These are phyloP conservation scores for Hedya salicella DNA, from an alignment of 2,888 invertebrate genomes.

Conservation along the genomic window DNA sequence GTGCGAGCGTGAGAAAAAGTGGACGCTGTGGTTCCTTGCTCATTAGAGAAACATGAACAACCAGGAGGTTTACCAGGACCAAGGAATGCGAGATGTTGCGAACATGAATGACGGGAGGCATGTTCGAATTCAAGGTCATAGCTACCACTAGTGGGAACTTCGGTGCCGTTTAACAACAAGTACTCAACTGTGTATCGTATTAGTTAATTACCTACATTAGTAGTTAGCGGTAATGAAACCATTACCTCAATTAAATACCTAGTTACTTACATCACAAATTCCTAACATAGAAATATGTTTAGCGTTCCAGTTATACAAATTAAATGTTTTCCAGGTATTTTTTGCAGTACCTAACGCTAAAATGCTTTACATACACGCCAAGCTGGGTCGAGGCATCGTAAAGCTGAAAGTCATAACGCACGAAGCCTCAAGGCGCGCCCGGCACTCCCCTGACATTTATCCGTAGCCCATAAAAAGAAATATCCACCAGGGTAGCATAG, in stretches of 20 bases:
- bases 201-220: too few relatives aligned
- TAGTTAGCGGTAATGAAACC: too few relatives aligned
- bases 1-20: constrained; percentile 82
- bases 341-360: background rate
- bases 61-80: constrained; percentile 49
- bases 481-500: constrained; percentile 78
- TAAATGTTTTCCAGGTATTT: background rate
- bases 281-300: too few relatives aligned
- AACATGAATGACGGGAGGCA: constrained; percentile 22
- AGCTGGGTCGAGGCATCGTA: constrained; percentile 48
- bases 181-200: too few relatives aligned
- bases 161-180: too few relatives aligned
- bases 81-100: constrained; percentile 27
- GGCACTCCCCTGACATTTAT: constrained; percentile 82
- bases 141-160: background rate
- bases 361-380: constrained; percentile 21
- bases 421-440: constrained; percentile 61
- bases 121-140: constrained; percentile 26
- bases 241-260: too few relatives aligned
- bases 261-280: too few relatives aligned
- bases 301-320: background rate
- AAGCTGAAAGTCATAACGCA: constrained; percentile 65
- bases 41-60: constrained; percentile 66
- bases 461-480: constrained; percentile 83
- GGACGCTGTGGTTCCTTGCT: constrained; percentile 73